Percentiles rank a stretch among this genome's conserved stretches.
Conservation (phyloP, 92 coral and sea anemone genomes). For the Chrysogorgia sp. region DNA sequence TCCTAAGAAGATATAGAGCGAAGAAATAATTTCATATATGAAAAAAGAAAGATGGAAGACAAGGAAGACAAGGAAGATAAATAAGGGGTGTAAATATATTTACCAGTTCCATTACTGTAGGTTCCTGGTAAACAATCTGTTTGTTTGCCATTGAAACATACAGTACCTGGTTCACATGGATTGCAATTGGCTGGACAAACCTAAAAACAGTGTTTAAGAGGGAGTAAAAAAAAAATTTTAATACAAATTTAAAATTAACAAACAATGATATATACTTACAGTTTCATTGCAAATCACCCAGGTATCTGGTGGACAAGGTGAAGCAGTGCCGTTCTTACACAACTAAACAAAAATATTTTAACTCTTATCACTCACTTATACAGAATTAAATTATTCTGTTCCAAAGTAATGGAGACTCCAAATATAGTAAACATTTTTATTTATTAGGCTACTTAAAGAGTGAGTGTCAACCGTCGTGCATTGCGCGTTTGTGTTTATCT, state of each 20-base stretch:
- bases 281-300: conserved; percentile 89
- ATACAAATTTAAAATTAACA: neutral
- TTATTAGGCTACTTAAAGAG: too few species aligned
- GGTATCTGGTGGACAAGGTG: conserved; percentile 86
- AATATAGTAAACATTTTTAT: too few species aligned
- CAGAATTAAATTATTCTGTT: too few species aligned
- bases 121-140: conserved; percentile 89
- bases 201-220: conserved; percentile 45
- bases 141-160: conserved; percentile 80
- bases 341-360: conserved; percentile 53
- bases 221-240: neutral
- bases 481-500: too few species aligned
- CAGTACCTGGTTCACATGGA: conserved; percentile 94
- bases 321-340: conserved; percentile 82
- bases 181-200: conserved; percentile 84
- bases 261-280: conserved; percentile 57
- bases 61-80: neutral
- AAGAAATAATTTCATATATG: too few species aligned
- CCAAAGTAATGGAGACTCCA: too few species aligned
- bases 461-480: too few species aligned
- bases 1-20: conserved; percentile 52
- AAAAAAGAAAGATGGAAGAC: neutral
- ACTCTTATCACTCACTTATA: too few species aligned
- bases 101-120: conserved; percentile 96
- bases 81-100: neutral